phyloP scores from a whole-genome alignment of 1,140 invertebrate species.

The Physella acuta region DNA sequence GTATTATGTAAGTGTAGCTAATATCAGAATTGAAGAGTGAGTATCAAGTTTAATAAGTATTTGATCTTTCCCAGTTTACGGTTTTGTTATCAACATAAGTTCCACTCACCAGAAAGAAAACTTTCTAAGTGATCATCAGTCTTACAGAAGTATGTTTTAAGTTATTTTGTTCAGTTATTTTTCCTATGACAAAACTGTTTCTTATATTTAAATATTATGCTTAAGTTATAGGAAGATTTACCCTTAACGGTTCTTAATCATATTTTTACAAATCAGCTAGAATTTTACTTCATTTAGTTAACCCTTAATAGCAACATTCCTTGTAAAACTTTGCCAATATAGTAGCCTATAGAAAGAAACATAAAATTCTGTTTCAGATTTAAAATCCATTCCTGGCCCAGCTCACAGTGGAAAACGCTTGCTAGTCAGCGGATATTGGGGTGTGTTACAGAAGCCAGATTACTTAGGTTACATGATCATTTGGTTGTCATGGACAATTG shows the following conservation, averaged over 20 bases:
- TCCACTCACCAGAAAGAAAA: constrained; percentile 20
- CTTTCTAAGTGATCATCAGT: neutral
- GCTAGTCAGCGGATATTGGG: constrained; percentile 23
- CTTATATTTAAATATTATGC: too few species aligned
- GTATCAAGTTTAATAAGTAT: neutral
- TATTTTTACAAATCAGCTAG: too few species aligned
- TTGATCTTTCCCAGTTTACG: constrained; percentile 19
- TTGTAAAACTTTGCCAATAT: too few species aligned
- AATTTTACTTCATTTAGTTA: too few species aligned
- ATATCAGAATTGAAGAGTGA: too few species aligned
- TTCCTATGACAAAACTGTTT: too few species aligned
- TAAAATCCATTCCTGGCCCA: neutral
- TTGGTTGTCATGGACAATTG: constrained; percentile 14
- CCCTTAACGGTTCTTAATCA: too few species aligned
- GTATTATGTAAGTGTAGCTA: too few species aligned
- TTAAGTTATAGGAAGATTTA: too few species aligned
- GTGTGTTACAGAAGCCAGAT: constrained; percentile 14
- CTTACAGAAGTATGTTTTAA: constrained; percentile 19
- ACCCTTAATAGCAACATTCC: too few species aligned
- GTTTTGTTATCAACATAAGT: constrained; percentile 22
- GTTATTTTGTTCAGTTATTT: too few species aligned
- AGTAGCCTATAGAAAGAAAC: too few species aligned
- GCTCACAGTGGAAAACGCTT: constrained; percentile 9
- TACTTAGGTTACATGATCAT: constrained; percentile 20
- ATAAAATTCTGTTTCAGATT: neutral